phyloP scores from a whole-genome alignment of 2,797 vertebrate genomes.

The Moxostoma hubbsi region DNA sequence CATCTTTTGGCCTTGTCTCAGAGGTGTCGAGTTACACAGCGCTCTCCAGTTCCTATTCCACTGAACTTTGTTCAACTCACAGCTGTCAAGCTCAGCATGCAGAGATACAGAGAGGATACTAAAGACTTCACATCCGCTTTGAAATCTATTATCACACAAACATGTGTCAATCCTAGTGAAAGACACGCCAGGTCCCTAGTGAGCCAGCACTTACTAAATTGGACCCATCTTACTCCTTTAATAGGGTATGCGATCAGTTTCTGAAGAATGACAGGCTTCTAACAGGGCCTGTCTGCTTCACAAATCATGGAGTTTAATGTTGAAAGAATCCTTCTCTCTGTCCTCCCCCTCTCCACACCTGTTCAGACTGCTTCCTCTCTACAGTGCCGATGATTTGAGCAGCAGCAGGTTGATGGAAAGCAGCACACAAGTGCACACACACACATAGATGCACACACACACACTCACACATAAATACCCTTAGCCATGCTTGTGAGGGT shows the following conservation, averaged over 20 bases:
- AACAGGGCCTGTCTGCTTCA: conserved; percentile 24
- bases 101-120: conserved; percentile 6
- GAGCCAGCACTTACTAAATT: conserved; percentile 12
- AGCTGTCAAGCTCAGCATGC: conserved; percentile 34
- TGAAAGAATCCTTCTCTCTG: conserved; percentile 48
- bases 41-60: conserved; percentile 42
- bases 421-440: conserved; percentile 37
- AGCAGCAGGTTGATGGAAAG: conserved; percentile 51
- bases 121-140: conserved; percentile 33
- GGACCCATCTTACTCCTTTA: too few species aligned
- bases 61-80: conserved; percentile 37
- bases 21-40: too few species aligned
- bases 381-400: conserved; percentile 36
- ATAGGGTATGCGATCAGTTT: conserved; percentile 10
- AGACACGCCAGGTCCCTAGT: conserved; percentile 2
- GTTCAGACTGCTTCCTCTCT: conserved; percentile 45
- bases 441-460: background rate
- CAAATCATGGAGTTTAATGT: conserved; percentile 38
- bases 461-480: too few species aligned
- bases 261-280: conserved; percentile 7
- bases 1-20: conserved; percentile 49
- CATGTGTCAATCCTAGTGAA: conserved; percentile 35
- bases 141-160: conserved; percentile 32
- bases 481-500: background rate
- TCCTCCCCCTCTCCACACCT: conserved; percentile 57